phyloP scores from a whole-genome alignment of 2,888 invertebrate species.

The Cyaniris semiargus region DNA sequence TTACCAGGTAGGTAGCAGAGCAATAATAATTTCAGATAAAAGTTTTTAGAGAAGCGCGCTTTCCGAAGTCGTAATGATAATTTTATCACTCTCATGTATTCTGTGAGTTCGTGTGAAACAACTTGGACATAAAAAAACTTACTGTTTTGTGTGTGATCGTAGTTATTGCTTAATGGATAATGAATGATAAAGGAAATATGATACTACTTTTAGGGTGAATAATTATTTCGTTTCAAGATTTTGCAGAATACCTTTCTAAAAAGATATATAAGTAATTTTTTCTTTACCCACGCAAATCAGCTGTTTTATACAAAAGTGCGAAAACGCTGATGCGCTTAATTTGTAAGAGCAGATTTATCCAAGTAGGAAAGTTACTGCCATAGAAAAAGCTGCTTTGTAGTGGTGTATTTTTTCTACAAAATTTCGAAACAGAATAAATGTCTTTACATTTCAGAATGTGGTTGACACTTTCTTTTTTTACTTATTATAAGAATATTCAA shows the following conservation, averaged over 20 bases:
- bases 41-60: neutral
- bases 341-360: neutral
- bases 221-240: neutral
- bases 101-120: neutral
- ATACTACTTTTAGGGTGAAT: no score
- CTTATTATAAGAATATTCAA: neutral
- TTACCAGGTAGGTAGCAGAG: conserved; percentile 6
- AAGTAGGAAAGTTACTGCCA: no score
- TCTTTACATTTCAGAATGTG: no score
- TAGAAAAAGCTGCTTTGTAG: no score
- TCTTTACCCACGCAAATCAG: no score
- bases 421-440: no score
- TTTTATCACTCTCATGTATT: neutral
- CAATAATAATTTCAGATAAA: conserved; percentile 23
- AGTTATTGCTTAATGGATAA: neutral
- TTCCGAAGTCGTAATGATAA: conserved; percentile 13
- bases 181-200: neutral
- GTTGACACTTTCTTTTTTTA: neutral
- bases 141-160: neutral
- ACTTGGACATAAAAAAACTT: neutral
- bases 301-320: no score
- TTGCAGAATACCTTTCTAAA: neutral
- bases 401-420: no score
- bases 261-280: neutral
- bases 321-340: no score